Conservation (phyloP, 2,888 invertebrate genomes). For the Catonia carolina region DNA sequence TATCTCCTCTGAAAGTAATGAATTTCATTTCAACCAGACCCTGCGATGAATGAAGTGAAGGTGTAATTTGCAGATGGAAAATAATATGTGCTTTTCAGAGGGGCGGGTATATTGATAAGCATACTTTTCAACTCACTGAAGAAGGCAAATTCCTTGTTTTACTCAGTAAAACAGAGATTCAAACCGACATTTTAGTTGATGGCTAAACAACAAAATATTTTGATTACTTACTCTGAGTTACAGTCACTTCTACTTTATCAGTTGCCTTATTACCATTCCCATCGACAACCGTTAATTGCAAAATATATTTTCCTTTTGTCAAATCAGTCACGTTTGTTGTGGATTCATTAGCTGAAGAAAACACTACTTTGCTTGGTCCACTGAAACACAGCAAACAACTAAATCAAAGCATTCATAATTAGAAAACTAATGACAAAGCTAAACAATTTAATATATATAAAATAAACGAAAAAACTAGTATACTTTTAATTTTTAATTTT, state of each 20-base stretch:
- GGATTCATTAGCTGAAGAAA: conserved; percentile 52
- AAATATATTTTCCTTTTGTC: conserved; percentile 77
- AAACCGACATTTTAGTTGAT: too few relatives aligned
- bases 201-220: too few relatives aligned
- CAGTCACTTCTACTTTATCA: conserved; percentile 64
- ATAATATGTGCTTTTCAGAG: too few relatives aligned
- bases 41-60: too few relatives aligned
- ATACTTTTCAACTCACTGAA: background rate
- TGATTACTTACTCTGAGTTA: conserved; percentile 82
- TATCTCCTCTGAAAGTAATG: too few relatives aligned
- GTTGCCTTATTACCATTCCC: conserved; percentile 75
- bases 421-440: background rate
- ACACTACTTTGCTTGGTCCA: conserved; percentile 48
- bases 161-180: too few relatives aligned
- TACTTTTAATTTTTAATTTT: too few relatives aligned
- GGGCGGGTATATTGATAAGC: too few relatives aligned
- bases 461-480: too few relatives aligned
- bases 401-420: background rate
- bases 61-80: too few relatives aligned
- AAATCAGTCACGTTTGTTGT: conserved; percentile 70
- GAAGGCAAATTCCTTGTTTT: too few relatives aligned
- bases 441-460: conserved; percentile 9
- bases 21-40: too few relatives aligned
- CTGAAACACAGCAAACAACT: conserved; percentile 38
- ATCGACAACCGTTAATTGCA: conserved; percentile 74